Evolutionary conservation across 2,797 vertebrate genomes (phyloP).

Genomic region (Tapirus indicus): DNA sequence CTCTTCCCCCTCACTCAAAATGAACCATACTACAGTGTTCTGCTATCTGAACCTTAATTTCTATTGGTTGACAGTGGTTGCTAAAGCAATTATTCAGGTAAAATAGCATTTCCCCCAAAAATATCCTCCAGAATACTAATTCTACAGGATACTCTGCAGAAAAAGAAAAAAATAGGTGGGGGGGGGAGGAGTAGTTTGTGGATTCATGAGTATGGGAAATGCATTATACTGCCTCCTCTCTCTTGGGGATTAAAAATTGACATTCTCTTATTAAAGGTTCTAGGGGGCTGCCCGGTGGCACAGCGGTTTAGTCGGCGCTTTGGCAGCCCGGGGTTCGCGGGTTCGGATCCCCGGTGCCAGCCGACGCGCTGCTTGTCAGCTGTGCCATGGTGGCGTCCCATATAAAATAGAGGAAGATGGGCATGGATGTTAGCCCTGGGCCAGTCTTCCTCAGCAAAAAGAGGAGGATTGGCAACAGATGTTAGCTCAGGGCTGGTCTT

Average conservation of each 20-base stretch:
- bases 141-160: neutral
- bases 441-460: too few species aligned
- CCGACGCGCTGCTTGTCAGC: too few species aligned
- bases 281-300: too few species aligned
- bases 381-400: too few species aligned
- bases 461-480: too few species aligned
- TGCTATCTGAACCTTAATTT: neutral
- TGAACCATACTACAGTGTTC: neutral
- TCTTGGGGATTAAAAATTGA: neutral
- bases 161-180: neutral
- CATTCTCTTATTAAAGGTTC: neutral
- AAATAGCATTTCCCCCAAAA: neutral
- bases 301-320: too few species aligned
- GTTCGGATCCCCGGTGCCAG: too few species aligned
- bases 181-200: neutral
- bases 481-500: too few species aligned
- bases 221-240: neutral
- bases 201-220: neutral
- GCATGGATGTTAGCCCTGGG: too few species aligned
- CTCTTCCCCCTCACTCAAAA: neutral
- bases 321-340: too few species aligned
- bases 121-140: neutral
- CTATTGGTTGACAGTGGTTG: neutral
- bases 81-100: neutral
- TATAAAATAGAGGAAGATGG: too few species aligned